phyloP scores from a whole-genome alignment of 2,888 invertebrate species.

The Dryobotodes eremita region DNA sequence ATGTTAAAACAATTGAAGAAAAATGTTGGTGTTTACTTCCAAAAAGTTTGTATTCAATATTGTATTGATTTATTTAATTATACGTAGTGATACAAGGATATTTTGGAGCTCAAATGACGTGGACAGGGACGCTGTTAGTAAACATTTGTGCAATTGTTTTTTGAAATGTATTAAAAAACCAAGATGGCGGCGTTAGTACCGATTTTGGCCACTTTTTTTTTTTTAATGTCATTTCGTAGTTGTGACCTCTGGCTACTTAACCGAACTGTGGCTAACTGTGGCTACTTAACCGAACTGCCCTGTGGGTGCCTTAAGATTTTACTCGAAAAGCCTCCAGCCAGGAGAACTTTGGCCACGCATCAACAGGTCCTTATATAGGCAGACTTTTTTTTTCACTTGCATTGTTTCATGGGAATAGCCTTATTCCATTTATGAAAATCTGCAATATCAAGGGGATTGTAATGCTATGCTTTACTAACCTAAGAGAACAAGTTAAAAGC shows the following conservation, averaged over 20 bases:
- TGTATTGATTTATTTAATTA: not conserved
- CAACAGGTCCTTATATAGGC: too few species aligned
- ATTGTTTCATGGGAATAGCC: not conserved
- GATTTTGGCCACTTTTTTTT: too few species aligned
- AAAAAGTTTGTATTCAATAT: not conserved
- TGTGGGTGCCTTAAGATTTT: too few species aligned
- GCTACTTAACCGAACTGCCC: too few species aligned
- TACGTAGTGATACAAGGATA: not conserved
- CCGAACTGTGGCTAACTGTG: too few species aligned
- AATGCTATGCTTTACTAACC: not conserved
- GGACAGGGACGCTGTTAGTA: not conserved
- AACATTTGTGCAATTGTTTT: not conserved
- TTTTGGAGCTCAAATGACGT: not conserved
- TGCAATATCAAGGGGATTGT: not conserved
- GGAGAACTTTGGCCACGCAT: too few species aligned
- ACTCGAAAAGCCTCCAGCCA: too few species aligned
- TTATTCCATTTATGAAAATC: not conserved
- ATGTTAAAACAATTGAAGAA: not conserved
- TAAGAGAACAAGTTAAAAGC: not conserved
- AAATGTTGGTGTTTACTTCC: not conserved
- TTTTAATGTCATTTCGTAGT: too few species aligned
- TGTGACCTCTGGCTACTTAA: too few species aligned
- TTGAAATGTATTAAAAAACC: not conserved
- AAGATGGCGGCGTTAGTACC: too few species aligned
- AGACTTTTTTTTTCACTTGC: too few species aligned